A percentile compares a stretch with the other conserved stretches of the same genome.
phyloP scores from a whole-genome alignment of 1,140 invertebrate species.

The Glossosoma conforme region DNA sequence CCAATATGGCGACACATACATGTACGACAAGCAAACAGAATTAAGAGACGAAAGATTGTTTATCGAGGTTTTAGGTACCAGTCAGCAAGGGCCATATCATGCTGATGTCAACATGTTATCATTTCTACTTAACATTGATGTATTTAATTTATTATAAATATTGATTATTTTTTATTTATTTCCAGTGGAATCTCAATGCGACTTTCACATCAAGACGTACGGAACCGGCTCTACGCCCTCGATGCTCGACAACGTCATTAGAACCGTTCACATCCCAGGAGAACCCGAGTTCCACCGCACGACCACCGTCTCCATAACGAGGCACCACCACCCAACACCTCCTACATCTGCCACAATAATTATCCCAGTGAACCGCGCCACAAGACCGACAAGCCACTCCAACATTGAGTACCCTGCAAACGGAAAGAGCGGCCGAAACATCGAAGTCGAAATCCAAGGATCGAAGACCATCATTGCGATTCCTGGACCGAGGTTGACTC shows the following conservation, averaged over 20 bases:
- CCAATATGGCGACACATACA: too few relatives aligned
- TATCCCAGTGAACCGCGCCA: slow-evolving; percentile 39
- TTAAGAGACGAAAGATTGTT: too few relatives aligned
- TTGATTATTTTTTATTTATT: slow-evolving; percentile 30
- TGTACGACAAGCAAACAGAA: too few relatives aligned
- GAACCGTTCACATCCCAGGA: slow-evolving; percentile 44
- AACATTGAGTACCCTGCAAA: too few relatives aligned
- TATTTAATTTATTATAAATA: slow-evolving; percentile 4
- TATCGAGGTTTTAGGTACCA: too few relatives aligned
- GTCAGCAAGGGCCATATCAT: too few relatives aligned
- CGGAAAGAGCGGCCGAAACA: slow-evolving; percentile 28
- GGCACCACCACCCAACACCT: slow-evolving; percentile 37
- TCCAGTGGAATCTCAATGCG: slow-evolving; percentile 82
- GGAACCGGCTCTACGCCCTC: slow-evolving; percentile 41
- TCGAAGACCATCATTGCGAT: slow-evolving; percentile 42
- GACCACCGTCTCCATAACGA: slow-evolving; percentile 39
- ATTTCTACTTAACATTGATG: too few relatives aligned
- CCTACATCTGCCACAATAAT: slow-evolving; percentile 42
- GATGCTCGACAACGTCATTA: slow-evolving; percentile 47
- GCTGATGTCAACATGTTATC: too few relatives aligned
- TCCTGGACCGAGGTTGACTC: slow-evolving; percentile 45
- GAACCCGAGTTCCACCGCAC: slow-evolving; percentile 38
- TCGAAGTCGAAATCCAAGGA: slow-evolving; percentile 37
- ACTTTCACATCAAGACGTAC: slow-evolving; percentile 71
- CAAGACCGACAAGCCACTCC: slow-evolving; percentile 43